Percentiles rank a stretch among this genome's conserved stretches.
phyloP scores from a whole-genome alignment of 2,113 vertebrate species.

The Crotalus horridus region DNA sequence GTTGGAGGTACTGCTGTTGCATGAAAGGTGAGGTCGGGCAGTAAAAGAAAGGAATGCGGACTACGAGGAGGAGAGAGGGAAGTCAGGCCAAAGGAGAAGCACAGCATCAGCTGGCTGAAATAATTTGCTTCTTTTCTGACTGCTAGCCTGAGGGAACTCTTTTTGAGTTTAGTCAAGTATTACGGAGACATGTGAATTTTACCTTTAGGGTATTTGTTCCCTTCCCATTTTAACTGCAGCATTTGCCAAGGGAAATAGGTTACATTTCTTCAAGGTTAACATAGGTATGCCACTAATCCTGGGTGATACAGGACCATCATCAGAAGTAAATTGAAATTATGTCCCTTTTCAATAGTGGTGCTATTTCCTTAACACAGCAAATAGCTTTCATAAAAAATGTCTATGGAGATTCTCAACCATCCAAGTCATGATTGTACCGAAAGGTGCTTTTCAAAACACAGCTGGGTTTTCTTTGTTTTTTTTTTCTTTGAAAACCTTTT shows the following conservation, averaged over 20 bases:
- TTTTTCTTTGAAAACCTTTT: not conserved
- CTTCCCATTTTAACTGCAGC: not conserved
- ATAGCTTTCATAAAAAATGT: not conserved
- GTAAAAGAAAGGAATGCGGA: not conserved
- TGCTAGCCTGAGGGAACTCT: not conserved
- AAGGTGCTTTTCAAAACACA: not conserved
- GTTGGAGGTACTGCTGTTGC: not conserved
- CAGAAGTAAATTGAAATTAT: not conserved
- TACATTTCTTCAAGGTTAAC: not conserved
- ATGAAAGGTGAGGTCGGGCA: not conserved
- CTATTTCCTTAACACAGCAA: not conserved
- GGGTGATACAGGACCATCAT: not conserved
- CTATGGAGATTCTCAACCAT: not conserved
- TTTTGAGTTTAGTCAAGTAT: not conserved
- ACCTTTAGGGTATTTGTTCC: not conserved
- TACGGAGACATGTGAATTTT: not conserved
- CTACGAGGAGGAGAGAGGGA: not conserved
- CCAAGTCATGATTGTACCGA: not conserved
- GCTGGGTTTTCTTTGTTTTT: not conserved
- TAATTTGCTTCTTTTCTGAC: not conserved
- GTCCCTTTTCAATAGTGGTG: not conserved
- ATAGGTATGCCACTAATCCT: not conserved
- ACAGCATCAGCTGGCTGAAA: not conserved
- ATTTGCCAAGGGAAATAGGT: not conserved
- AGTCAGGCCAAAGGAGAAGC: not conserved